Base-by-base conservation (phyloP, 2,113 vertebrate genomes). In the Elephas maximus region DNA sequence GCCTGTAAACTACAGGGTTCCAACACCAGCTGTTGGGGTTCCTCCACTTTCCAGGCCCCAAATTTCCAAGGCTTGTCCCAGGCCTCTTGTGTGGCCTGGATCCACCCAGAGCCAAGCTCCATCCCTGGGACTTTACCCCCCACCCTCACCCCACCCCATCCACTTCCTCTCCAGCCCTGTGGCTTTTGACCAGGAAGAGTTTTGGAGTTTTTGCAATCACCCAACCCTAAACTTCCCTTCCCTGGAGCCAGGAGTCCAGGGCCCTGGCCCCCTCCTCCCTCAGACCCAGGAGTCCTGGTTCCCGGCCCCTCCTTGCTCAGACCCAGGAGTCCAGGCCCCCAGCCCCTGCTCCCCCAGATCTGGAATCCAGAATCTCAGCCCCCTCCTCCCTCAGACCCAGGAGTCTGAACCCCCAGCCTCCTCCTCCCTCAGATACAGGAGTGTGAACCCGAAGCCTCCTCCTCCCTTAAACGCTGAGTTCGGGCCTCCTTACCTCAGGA, bases 151-250 rank as follows among this genome's bases (percentile, higher is more conserved):
- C 78, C 30, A 65, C 82, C 80, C 93, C 83, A 71, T 37, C 21
- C 63, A 89, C 93, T 95, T 96, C 97, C 96, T 92, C 92, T 90
- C 73, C 45, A 69, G 63, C 28, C 74, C 26, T 8, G 12, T 26
- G 67, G 93, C 97, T 97, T 97, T 96, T 94, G 98, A 97, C 84
- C 96, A 92, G 96, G 96, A 96, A 97, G 91, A 45, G 82, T 92
- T 98, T 94, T 18, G 30, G 44, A 93, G 62, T 63, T 94, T 94
- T 87, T 93, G 97, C 89, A 94, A 88, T 73, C 41, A 33, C 51
- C 51, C 37, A 18, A 81, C 33, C 65, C 53, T 23, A 3, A 2
- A 26, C 44, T 44, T 62, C 53, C 37, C 67, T 30, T 93, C 48
- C 17, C 33, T 30, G 41, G n/a, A 92, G 67, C 45, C 73, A 81